phyloP scores from a whole-genome alignment of 2,113 vertebrate species.

The Scolopax mira region DNA sequence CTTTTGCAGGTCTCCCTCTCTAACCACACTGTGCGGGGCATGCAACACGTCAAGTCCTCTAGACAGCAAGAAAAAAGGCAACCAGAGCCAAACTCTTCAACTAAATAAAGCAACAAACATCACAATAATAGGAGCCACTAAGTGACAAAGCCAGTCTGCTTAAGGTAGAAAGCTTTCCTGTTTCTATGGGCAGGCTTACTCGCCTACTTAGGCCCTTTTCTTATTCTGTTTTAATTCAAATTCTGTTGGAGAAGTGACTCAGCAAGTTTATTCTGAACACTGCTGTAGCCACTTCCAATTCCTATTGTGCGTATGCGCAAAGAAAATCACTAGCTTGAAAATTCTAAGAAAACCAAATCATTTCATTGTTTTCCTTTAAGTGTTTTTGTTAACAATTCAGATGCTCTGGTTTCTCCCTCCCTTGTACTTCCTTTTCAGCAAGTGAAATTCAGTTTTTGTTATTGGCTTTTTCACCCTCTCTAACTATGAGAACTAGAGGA shows the following conservation, averaged over 20 bases:
- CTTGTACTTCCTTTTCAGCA: background rate
- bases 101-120: slow-evolving; percentile 46
- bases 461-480: no score
- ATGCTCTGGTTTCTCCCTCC: background rate
- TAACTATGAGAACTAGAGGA: background rate
- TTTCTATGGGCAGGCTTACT: background rate
- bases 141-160: background rate
- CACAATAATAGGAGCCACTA: background rate
- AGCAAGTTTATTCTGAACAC: background rate
- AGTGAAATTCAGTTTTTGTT: background rate
- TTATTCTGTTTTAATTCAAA: background rate
- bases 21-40: background rate
- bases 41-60: background rate
- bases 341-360: background rate
- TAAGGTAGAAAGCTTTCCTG: background rate
- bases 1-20: background rate
- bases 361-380: background rate
- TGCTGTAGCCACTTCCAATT: background rate
- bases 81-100: background rate
- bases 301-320: background rate
- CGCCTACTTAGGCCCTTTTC: background rate
- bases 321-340: background rate
- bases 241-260: background rate
- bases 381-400: background rate
- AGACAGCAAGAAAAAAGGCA: background rate